Conservation (phyloP, 2,113 vertebrate species). For the Pedetes capensis region DNA sequence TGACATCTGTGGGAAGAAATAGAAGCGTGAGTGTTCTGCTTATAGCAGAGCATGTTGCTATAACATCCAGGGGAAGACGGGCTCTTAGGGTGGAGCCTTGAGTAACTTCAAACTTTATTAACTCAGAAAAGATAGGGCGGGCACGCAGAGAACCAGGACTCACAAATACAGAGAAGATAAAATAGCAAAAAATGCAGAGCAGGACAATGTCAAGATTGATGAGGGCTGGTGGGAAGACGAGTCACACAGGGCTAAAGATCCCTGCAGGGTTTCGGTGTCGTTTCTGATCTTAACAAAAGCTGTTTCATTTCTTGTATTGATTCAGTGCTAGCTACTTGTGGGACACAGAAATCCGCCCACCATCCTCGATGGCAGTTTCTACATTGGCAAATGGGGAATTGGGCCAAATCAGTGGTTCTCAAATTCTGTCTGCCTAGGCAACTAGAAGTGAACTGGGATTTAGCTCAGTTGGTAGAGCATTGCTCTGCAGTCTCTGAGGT, state of each 20-base stretch:
- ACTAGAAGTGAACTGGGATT: too few relatives aligned
- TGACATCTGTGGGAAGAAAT: background rate
- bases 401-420: background rate
- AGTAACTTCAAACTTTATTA: background rate
- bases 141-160: background rate
- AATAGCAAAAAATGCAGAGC: background rate
- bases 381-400: background rate
- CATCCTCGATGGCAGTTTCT: background rate
- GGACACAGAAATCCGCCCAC: background rate
- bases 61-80: background rate
- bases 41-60: rapidly evolving
- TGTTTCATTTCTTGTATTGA: background rate
- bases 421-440: background rate
- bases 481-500: too few relatives aligned
- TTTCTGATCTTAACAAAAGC: background rate
- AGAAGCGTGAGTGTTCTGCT: background rate
- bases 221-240: background rate
- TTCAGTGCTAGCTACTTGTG: background rate
- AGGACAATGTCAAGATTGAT: background rate
- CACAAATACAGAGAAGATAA: background rate
- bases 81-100: background rate
- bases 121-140: background rate
- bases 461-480: too few relatives aligned
- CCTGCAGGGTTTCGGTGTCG: background rate
- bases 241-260: background rate